Conservation (phyloP, 2,797 vertebrate genomes). For the Delichon dasypus region DNA sequence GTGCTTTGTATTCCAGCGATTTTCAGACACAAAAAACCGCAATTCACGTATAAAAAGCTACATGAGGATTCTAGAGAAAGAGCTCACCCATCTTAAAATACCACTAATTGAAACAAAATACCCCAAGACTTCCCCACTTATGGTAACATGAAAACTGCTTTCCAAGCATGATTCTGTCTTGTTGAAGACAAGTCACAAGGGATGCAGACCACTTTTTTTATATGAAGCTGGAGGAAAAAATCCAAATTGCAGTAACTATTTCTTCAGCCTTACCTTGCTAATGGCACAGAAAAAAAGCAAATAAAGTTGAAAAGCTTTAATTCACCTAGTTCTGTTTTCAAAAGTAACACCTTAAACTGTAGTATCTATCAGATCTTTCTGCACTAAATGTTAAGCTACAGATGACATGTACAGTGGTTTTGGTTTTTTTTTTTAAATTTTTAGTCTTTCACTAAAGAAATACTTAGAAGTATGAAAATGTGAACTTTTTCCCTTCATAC, state of each 20-base stretch:
- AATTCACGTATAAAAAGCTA: not conserved
- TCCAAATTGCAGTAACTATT: not conserved
- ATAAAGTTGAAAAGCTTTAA: not conserved
- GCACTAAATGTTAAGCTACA: not conserved
- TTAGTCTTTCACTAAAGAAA: not conserved
- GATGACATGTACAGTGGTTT: not conserved
- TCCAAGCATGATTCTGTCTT: not conserved
- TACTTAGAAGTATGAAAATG: not conserved
- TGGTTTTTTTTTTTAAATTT: not conserved
- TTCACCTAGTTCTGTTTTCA: not conserved
- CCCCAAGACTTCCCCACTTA: not conserved
- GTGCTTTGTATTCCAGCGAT: not conserved
- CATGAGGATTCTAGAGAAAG: not conserved
- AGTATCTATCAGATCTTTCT: not conserved
- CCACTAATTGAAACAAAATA: not conserved
- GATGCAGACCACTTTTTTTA: not conserved
- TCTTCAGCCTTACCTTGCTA: not conserved
- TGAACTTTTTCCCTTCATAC: not conserved
- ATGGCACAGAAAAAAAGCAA: not conserved
- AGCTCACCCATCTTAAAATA: not conserved
- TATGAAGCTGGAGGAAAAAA: not conserved
- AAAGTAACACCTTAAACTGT: not conserved
- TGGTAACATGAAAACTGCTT: not conserved
- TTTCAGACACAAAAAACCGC: not conserved
- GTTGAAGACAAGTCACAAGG: not conserved